A percentile compares a stretch with the other conserved stretches of the same genome.
Evolutionary conservation across 1,140 invertebrate species (phyloP).

Genomic region (Ceratitis capitata): DNA sequence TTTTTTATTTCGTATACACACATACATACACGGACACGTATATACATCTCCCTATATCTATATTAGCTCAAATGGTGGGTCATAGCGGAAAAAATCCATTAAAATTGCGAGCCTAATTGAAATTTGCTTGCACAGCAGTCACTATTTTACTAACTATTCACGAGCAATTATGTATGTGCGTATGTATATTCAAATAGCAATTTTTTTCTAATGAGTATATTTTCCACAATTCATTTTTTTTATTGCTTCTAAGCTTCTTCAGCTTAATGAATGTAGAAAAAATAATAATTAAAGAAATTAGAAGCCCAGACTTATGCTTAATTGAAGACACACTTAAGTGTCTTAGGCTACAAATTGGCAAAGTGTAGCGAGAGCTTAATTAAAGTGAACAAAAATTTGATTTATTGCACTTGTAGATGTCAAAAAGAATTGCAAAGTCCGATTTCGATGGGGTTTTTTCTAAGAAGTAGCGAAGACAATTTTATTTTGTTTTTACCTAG

Average conservation of each 20-base stretch:
- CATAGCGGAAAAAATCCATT: constrained; percentile 13
- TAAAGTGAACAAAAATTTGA: not conserved
- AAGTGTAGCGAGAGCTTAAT: not conserved
- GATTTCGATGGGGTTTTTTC: no score
- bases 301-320: not conserved
- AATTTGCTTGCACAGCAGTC: not conserved
- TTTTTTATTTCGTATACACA: not conserved
- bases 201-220: not conserved
- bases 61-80: not conserved
- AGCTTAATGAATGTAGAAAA: not conserved
- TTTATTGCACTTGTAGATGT: not conserved
- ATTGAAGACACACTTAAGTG: not conserved
- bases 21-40: not conserved
- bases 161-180: no score
- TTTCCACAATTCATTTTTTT: not conserved
- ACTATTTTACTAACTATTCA: not conserved
- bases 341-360: not conserved
- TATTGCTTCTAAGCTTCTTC: not conserved
- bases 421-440: no score
- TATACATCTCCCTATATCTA: not conserved
- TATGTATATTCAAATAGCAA: not conserved
- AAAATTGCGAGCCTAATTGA: constrained; percentile 23
- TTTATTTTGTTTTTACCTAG: no score
- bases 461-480: no score
- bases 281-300: not conserved